These are phyloP conservation scores for Drosophila pseudoobscura DNA, from an alignment of 1,140 invertebrate genomes.

Conservation along the genomic window DNA sequence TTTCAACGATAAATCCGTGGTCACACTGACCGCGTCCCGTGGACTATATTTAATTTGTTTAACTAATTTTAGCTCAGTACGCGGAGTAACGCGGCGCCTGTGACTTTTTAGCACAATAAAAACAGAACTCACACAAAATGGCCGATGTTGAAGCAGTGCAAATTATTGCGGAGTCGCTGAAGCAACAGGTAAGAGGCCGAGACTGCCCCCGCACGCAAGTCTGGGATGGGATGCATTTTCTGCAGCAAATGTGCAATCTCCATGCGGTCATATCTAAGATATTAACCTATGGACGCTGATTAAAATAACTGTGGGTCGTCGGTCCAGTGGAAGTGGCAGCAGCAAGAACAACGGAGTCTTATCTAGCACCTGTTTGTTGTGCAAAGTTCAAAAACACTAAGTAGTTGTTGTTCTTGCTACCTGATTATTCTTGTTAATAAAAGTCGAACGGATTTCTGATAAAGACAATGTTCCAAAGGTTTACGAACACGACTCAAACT, in stretches of 20 bases:
- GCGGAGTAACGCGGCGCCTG: conserved; percentile 39
- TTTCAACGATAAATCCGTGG: too few relatives aligned
- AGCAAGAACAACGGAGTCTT: conserved; percentile 45
- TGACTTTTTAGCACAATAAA: conserved; percentile 49
- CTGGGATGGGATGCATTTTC: conserved; percentile 14
- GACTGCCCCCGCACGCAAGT: neutral
- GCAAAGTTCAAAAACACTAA: conserved; percentile 75
- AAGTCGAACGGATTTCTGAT: conserved; percentile 59
- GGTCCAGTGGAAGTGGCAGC: conserved; percentile 15
- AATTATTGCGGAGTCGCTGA: conserved; percentile 90
- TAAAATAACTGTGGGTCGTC: conserved; percentile 25
- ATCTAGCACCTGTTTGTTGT: conserved; percentile 76
- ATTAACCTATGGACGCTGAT: too few relatives aligned
- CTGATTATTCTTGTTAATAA: conserved; percentile 49
- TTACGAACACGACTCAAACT: conserved; percentile 25
- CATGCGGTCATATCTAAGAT: too few relatives aligned
- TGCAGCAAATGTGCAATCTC: neutral
- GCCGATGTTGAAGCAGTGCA: conserved; percentile 88
- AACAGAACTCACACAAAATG: conserved; percentile 82
- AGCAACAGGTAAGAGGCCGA: conserved; percentile 87
- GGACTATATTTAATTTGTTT: conserved; percentile 46
- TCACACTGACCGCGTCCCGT: neutral
- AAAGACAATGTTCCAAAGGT: conserved; percentile 67
- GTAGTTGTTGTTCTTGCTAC: conserved; percentile 47
- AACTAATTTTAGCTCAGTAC: conserved; percentile 46